Evolutionary conservation across 2,797 vertebrate genomes (phyloP).

Genomic region (Chelon auratus): DNA sequence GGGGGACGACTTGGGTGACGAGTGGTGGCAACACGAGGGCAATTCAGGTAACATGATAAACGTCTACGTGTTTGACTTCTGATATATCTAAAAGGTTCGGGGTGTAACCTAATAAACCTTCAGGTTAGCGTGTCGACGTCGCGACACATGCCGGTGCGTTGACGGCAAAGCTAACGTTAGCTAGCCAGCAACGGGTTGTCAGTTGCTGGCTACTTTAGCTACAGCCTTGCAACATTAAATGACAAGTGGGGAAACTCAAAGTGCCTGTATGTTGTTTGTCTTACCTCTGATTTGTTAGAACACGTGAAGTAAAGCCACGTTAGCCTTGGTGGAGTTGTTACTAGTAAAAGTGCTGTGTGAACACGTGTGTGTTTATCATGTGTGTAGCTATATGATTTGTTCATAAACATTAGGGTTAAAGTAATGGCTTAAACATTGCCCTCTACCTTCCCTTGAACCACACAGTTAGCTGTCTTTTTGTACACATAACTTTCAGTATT

Average conservation of each 20-base stretch:
- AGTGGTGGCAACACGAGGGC: slow-evolving; percentile 79
- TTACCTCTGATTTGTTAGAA: background rate
- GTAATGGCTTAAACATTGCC: no score
- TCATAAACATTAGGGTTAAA: no score
- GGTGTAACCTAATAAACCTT: background rate
- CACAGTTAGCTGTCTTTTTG: background rate
- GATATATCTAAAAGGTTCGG: background rate
- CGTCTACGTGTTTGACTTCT: background rate
- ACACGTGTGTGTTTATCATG: slow-evolving; percentile 52
- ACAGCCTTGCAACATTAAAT: background rate
- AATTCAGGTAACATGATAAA: slow-evolving; percentile 57
- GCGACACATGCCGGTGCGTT: background rate
- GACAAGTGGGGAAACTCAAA: background rate
- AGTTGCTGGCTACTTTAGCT: background rate
- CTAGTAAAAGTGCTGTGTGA: background rate
- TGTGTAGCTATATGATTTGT: no score
- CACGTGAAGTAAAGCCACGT: background rate
- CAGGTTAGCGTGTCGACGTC: background rate
- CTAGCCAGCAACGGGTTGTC: background rate
- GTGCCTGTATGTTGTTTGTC: fast-evolving
- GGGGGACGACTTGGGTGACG: slow-evolving; percentile 84
- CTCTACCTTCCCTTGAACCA: background rate
- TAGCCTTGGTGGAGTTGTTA: background rate
- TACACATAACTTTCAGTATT: background rate
- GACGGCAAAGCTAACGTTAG: slow-evolving; percentile 54